Evolutionary conservation across 2,888 invertebrate species (phyloP), one percentile per base, ranked within the genome.

Genomic region (Invenusta paracnida): DNA sequence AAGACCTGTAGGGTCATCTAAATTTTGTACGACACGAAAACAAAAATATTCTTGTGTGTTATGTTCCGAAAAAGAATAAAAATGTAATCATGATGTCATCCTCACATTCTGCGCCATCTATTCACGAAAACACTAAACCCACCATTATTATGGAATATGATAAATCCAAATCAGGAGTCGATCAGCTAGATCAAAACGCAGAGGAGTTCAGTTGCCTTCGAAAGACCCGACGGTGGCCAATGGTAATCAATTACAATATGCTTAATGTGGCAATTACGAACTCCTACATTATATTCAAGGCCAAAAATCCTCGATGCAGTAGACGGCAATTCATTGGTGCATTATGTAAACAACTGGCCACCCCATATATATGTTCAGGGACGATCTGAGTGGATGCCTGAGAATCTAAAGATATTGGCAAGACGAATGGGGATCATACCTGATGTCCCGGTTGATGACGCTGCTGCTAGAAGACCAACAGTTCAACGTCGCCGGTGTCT

Each of bases 161-260:
- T 73, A 73, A 73, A 73, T 48, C 48, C 5, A 48, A 48, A 17
- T 5, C 5, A 5, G 48, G 48, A 48, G 48, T 48, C 5, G 73
- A 73, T 23, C 17, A 5, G 25, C 73, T 73, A 5, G 73, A 73
- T 23, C 73, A 73, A 23, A 73, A 73, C 25, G 25, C 73, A n/a
- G 73, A 73, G 25, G 73, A 73, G 73, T 73, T n/a, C 73, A 73
- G 73, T 23, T 73, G 73, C 73, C 25, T 73, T n/a, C 73, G 73
- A 29, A 82, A 82, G 23, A 82, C 82, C 17, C 82, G 31, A 30
- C 82, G 82, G 17, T 82, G 82, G 82, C 82, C 82, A 82, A 28
- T 82, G 82, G 82, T 82, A 5, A 82, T 82, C 82, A 82, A 82
- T 28, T 82, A 82, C 82, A 82, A 82, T 30, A 27, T 82, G 29